Evolutionary conservation across 2,113 vertebrate genomes (phyloP).

Genomic region (Sinocyclocheilus anophthalmus): DNA sequence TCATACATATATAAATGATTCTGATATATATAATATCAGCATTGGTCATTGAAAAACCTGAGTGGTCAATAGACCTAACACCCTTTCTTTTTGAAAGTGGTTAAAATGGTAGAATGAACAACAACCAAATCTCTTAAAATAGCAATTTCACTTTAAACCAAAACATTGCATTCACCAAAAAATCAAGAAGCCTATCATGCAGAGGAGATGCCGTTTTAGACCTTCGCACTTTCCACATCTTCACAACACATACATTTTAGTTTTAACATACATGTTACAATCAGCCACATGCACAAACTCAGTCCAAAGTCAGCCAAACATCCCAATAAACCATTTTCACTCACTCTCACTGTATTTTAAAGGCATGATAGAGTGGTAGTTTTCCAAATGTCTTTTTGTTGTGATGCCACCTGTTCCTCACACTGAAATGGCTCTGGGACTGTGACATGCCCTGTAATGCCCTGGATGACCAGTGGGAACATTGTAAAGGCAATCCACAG

Average conservation of each 20-base stretch:
- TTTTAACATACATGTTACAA: background rate
- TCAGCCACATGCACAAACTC: background rate
- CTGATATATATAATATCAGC: background rate
- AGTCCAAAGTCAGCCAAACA: background rate
- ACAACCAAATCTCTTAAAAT: too few species aligned
- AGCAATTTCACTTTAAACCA: too few species aligned
- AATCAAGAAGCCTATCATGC: background rate
- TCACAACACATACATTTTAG: background rate
- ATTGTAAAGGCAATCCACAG: conserved; percentile 1
- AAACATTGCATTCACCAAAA: too few species aligned
- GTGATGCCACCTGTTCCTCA: background rate
- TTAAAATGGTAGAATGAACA: background rate
- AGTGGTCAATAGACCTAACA: background rate
- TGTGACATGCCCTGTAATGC: background rate
- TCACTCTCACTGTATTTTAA: conserved; percentile 2
- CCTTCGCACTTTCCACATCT: too few species aligned
- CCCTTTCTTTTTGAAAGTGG: background rate
- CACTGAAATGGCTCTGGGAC: background rate
- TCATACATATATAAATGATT: too few species aligned
- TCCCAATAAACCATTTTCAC: background rate
- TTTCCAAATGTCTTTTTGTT: background rate
- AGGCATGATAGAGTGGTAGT: background rate
- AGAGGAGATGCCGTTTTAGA: background rate
- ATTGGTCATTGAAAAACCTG: background rate
- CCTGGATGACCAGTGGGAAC: background rate